Conservation (phyloP, 1,140 invertebrate species). For the Drosophila orosa region DNA sequence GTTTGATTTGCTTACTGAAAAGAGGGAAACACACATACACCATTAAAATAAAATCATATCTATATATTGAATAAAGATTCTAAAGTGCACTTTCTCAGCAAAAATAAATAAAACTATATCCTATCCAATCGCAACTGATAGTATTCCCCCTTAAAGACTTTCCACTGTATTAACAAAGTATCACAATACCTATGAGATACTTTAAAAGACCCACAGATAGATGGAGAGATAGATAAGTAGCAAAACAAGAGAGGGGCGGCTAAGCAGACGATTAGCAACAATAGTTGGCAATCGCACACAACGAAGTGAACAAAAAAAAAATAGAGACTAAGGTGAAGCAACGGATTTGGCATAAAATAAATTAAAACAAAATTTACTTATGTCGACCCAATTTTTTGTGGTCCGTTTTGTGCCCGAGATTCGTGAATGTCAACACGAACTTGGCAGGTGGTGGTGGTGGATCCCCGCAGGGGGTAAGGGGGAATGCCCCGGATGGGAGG, state of each 20-base stretch:
- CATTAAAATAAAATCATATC: neutral
- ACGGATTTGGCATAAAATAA: conserved; percentile 67
- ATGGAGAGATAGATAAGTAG: conserved; percentile 12
- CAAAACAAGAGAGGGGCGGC: conserved; percentile 1
- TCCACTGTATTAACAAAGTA: neutral
- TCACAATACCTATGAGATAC: conserved; percentile 8
- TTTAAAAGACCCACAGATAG: conserved; percentile 3
- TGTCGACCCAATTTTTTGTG: conserved; percentile 75
- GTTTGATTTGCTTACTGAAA: conserved; percentile 78
- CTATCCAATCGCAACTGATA: neutral
- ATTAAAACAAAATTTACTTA: conserved; percentile 67
- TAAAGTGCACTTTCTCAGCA: neutral
- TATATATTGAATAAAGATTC: neutral
- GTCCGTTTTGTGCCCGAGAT: conserved; percentile 54
- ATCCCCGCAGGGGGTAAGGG: conserved; percentile 10
- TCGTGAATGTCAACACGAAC: conserved; percentile 79
- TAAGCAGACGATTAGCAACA: conserved; percentile 47
- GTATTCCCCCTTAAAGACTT: neutral
- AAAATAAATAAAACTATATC: neutral
- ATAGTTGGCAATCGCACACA: conserved; percentile 43
- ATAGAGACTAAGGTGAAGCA: conserved; percentile 58
- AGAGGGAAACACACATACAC: neutral
- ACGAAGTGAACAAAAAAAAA: conserved; percentile 15
- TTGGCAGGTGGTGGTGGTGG: conserved; percentile 32
- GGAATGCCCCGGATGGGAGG: conserved; percentile 37